Percentiles rank a stretch among this genome's conserved stretches.
Evolutionary conservation across 2,888 invertebrate genomes (phyloP).

Genomic region (Syritta pipiens): DNA sequence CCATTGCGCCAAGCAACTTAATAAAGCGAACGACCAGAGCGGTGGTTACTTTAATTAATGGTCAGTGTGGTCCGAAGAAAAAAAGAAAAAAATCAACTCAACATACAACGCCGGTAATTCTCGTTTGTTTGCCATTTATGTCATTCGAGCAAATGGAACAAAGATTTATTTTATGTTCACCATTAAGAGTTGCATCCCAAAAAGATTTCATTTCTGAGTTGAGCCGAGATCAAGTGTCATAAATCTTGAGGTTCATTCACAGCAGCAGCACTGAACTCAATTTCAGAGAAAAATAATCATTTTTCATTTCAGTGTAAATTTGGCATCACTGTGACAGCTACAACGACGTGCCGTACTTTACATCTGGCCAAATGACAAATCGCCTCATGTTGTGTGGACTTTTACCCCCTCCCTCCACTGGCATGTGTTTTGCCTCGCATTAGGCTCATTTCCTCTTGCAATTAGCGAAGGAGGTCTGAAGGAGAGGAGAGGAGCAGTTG

Average conservation of each 20-base stretch:
- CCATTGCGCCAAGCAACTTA: slow-evolving; percentile 25
- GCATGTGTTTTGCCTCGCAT: slow-evolving; percentile 34
- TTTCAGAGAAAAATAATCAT: too few species aligned
- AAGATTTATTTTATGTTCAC: slow-evolving; percentile 28
- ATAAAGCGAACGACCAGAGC: slow-evolving; percentile 20
- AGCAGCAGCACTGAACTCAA: too few species aligned
- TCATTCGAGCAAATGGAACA: slow-evolving; percentile 23
- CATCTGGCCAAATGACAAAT: too few species aligned
- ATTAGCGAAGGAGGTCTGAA: slow-evolving; percentile 32
- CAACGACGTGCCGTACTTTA: slow-evolving; percentile 25
- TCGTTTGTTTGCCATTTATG: slow-evolving; percentile 13
- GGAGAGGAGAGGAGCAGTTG: neutral
- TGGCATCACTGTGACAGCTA: neutral
- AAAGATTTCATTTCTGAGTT: slow-evolving; percentile 2
- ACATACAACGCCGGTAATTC: slow-evolving; percentile 19
- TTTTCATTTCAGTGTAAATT: neutral
- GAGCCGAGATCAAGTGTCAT: neutral
- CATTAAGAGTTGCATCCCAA: neutral
- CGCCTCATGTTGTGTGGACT: too few species aligned
- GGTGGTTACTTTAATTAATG: slow-evolving; percentile 25
- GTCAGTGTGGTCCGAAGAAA: slow-evolving; percentile 16
- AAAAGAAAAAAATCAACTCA: slow-evolving; percentile 10
- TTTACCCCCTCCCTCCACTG: too few species aligned
- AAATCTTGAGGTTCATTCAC: slow-evolving; percentile 3
- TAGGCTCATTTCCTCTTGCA: slow-evolving; percentile 64